Base-by-base conservation (phyloP, 2,113 vertebrate genomes). In the Ciconia stormi region DNA sequence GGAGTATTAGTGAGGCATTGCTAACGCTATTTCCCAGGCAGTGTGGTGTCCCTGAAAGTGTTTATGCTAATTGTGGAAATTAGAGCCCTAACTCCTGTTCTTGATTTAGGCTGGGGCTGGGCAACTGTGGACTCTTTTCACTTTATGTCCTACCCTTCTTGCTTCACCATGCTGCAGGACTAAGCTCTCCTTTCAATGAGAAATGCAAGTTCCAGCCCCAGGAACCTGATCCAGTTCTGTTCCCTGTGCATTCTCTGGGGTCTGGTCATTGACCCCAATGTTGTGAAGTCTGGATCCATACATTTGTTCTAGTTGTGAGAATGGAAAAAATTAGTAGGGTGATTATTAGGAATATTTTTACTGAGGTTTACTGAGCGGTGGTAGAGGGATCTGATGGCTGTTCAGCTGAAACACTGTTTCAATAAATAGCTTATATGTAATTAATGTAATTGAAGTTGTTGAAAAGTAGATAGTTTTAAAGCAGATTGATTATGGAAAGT, bases 31-130 rank as follows among this genome's bases (percentile, higher is more conserved):
- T 95, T 95, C 94, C 58, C 65, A 62, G 62, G 56, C 83, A 40
- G 19, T 13, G 74, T 29, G 20, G 69, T 36, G 76, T 58, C 66
- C 67, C 81, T 82, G 58, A 34, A 73, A 73, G 67, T 58, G 23
- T 65, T 95, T 90, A 73, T 93, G 87, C 78, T 95, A 88, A 94
- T 32, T 55, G 67, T 55, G 44, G 74, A 81, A 90, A 92, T 94
- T 42, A 89, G 67, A 92, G 16, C 34, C 58, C 36, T 47, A 62
- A 58, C 32, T 53, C 38, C 23, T n/a, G 5, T 49, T 88, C 47
- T 77, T 93, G 71, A 63, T 90, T 88, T 53, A 86, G 62, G 42
- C 53, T 71, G 63, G 30, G 44, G 23, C 59, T 80, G 58, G 42
- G 58, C 29, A 82, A 8, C 58, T 87, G 23, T 13, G 13, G 27